These are phyloP conservation scores for Nasonia vitripennis DNA, from an alignment of 1,140 invertebrate species.

Conservation along the genomic window DNA sequence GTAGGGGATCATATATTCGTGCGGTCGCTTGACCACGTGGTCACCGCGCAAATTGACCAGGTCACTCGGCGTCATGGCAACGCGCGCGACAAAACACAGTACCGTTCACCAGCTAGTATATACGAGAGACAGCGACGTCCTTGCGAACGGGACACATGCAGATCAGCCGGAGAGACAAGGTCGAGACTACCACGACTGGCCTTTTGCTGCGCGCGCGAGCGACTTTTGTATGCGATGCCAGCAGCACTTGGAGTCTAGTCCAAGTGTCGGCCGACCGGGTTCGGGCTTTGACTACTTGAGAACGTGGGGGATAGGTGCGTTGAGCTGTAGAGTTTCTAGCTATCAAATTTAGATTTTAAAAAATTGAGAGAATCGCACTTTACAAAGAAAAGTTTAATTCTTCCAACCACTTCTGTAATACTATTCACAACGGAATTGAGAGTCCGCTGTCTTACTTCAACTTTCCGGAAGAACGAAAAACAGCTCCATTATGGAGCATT, in stretches of 20 bases:
- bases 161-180: conserved; percentile 37
- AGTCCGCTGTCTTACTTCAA: too few species aligned
- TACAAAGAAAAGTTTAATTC: too few species aligned
- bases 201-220: not conserved
- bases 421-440: too few species aligned
- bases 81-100: conserved; percentile 66
- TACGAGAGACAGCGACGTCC: not conserved
- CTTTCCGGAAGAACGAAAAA: too few species aligned
- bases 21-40: conserved; percentile 69
- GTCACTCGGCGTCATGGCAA: conserved; percentile 72
- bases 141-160: not conserved
- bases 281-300: conserved; percentile 17
- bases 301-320: too few species aligned
- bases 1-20: not conserved
- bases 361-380: too few species aligned
- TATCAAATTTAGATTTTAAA: too few species aligned
- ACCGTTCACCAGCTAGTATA: not conserved
- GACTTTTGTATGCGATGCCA: not conserved
- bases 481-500: too few species aligned
- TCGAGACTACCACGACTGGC: conserved; percentile 3
- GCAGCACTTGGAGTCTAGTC: too few species aligned
- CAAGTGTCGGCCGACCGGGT: not conserved
- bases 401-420: too few species aligned
- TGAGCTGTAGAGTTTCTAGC: too few species aligned
- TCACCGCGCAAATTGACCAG: conserved; percentile 67